phyloP scores from a whole-genome alignment of 2,888 invertebrate species.

The Lymantria dispar region DNA sequence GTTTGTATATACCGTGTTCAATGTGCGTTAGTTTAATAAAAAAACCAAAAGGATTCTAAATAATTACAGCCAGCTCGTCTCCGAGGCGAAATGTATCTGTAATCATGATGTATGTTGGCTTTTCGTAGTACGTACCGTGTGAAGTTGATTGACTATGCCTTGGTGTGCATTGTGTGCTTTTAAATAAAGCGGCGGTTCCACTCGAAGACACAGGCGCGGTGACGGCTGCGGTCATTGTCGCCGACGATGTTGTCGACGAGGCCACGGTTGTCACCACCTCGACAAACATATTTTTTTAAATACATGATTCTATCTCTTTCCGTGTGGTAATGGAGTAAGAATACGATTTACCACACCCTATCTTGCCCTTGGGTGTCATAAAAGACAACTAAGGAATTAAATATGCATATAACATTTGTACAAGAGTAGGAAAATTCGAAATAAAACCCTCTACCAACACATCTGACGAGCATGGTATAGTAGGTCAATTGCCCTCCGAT shows the following conservation, averaged over 20 bases:
- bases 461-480: too few relatives aligned
- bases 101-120: not conserved
- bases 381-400: too few relatives aligned
- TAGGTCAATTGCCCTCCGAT: too few relatives aligned
- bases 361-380: too few relatives aligned
- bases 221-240: conserved; percentile 46
- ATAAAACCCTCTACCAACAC: too few relatives aligned
- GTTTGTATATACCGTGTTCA: not conserved
- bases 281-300: not conserved
- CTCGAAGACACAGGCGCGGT: conserved; percentile 42
- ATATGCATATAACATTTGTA: too few relatives aligned
- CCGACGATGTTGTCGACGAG: conserved; percentile 48
- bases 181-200: conserved; percentile 45
- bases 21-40: not conserved
- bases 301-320: too few relatives aligned
- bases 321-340: too few relatives aligned
- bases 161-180: conserved; percentile 47
- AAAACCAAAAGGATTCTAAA: not conserved
- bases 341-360: too few relatives aligned
- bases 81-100: not conserved
- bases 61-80: not conserved
- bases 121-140: conserved; percentile 41
- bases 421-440: too few relatives aligned
- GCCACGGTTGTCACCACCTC: conserved; percentile 63
- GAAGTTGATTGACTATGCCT: conserved; percentile 55